Conservation (phyloP, 2,113 vertebrate genomes). For the Callorhinus ursinus region DNA sequence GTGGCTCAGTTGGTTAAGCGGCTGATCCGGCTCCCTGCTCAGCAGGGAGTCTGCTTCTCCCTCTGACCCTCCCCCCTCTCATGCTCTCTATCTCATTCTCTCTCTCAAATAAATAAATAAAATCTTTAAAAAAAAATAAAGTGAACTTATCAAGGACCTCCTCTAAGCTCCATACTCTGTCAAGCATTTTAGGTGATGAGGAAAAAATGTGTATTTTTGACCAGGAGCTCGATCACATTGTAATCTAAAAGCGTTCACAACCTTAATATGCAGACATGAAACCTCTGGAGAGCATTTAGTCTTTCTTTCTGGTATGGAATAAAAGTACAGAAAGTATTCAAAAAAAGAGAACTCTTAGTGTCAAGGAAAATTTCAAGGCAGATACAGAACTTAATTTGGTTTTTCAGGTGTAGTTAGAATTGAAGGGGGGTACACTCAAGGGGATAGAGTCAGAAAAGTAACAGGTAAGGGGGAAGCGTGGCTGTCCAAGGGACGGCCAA, state of each 20-base stretch:
- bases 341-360: neutral
- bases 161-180: neutral
- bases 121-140: neutral
- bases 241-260: neutral
- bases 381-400: neutral
- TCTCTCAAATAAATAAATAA: no score
- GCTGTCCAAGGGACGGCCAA: neutral
- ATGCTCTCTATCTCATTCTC: no score
- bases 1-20: no score
- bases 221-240: fast-evolving
- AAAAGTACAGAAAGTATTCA: neutral
- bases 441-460: neutral
- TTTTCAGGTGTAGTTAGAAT: neutral
- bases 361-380: neutral
- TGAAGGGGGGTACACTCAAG: neutral
- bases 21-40: no score
- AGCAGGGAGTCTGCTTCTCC: no score
- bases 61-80: no score
- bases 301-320: neutral
- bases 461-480: neutral
- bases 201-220: neutral
- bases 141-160: neutral
- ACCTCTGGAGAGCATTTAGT: neutral
- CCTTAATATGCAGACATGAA: neutral
- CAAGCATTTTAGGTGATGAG: neutral